A percentile compares a stretch with the other conserved stretches of the same genome.
Evolutionary conservation across 2,113 vertebrate species (phyloP).

Genomic region (Cricetomys ansorgei): DNA sequence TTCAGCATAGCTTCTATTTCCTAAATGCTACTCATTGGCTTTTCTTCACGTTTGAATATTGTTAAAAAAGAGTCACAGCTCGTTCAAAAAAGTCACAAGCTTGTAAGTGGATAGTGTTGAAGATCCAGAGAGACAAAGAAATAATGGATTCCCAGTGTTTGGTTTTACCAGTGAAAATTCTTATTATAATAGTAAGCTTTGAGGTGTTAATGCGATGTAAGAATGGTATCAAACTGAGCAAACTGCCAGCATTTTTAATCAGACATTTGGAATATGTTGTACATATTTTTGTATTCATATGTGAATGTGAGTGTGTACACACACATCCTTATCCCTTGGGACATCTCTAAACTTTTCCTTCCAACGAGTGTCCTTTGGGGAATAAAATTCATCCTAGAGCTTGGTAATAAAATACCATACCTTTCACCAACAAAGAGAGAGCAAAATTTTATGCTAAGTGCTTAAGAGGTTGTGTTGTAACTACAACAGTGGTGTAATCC

Average conservation of each 20-base stretch:
- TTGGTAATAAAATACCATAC: conserved; percentile 66
- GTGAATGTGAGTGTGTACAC: not conserved
- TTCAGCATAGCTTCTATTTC: conserved; percentile 9
- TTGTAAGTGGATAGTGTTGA: not conserved
- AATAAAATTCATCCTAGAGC: conserved; percentile 67
- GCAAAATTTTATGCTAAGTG: conserved; percentile 62
- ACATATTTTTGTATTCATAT: conserved; percentile 59
- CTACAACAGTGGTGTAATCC: conserved; percentile 52
- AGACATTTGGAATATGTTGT: conserved; percentile 70
- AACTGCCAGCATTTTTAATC: conserved; percentile 73
- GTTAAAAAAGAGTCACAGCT: conserved; percentile 42
- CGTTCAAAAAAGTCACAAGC: not conserved
- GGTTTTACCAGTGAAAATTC: conserved; percentile 73
- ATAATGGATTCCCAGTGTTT: conserved; percentile 31
- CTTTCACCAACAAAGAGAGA: conserved; percentile 68
- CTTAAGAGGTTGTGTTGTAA: conserved; percentile 56
- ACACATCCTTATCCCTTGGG: conserved; percentile 56
- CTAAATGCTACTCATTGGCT: not conserved
- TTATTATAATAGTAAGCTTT: conserved; percentile 68
- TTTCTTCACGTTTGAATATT: conserved; percentile 39
- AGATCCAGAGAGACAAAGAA: conserved; percentile 25
- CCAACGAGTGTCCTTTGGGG: conserved; percentile 70
- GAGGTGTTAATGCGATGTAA: conserved; percentile 55
- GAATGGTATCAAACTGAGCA: conserved; percentile 48
- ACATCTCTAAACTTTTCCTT: conserved; percentile 80